These are phyloP conservation scores for Marcusenius ussheri DNA, from an alignment of 2,113 vertebrate genomes.

Conservation along the genomic window DNA sequence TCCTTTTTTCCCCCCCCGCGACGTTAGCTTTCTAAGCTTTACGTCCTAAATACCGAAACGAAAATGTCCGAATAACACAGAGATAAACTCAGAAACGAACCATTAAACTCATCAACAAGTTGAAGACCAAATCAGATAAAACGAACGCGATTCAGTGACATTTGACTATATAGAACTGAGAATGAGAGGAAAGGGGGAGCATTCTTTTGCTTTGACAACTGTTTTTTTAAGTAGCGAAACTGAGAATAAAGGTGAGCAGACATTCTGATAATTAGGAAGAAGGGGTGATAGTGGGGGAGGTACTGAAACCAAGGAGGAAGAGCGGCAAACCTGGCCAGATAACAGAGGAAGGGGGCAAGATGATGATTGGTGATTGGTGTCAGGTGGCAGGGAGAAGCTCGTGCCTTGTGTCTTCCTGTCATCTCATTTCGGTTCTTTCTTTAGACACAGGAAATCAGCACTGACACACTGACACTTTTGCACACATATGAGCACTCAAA, in stretches of 20 bases:
- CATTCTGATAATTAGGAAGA: neutral
- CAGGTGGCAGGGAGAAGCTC: neutral
- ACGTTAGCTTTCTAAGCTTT: neutral
- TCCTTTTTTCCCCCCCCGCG: neutral
- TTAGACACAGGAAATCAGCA: slow-evolving; percentile 7
- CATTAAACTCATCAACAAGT: neutral
- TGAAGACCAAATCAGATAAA: neutral
- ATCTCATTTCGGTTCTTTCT: slow-evolving; percentile 8
- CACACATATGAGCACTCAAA: neutral
- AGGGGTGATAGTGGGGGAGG: neutral
- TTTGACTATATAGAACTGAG: neutral
- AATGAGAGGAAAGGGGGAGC: neutral
- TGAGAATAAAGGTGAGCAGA: neutral
- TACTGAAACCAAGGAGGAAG: neutral
- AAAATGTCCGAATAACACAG: neutral
- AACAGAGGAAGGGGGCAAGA: neutral
- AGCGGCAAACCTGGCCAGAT: neutral
- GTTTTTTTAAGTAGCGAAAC: neutral
- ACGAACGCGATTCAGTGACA: neutral
- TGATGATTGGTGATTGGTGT: neutral
- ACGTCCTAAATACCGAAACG: neutral
- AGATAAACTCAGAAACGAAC: neutral
- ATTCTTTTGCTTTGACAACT: neutral
- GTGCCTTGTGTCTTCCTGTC: slow-evolving; percentile 11
- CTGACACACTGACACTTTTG: neutral